phyloP scores from a whole-genome alignment of 2,888 invertebrate species.

The Drosophila nigricruria region DNA sequence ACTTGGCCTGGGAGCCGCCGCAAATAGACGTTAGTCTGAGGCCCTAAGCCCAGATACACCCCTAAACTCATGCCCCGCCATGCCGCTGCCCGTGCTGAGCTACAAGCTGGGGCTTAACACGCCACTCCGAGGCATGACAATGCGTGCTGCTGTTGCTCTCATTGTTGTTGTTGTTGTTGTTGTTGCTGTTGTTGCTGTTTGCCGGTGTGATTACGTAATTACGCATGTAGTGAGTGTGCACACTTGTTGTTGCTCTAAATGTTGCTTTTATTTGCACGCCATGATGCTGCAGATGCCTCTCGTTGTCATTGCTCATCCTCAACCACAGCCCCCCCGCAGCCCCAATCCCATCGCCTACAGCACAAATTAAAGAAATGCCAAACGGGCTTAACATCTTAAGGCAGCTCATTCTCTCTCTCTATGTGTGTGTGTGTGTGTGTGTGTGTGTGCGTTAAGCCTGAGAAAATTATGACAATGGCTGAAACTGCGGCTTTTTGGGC shows the following conservation, averaged over 20 bases:
- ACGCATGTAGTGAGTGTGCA: slow-evolving; percentile 47
- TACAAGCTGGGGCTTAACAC: slow-evolving; percentile 46
- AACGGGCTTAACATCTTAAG: slow-evolving; percentile 75
- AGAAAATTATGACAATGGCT: slow-evolving; percentile 52
- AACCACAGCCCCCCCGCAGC: background rate
- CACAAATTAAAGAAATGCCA: slow-evolving; percentile 77
- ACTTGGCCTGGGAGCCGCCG: slow-evolving; percentile 25
- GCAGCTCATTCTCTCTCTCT: slow-evolving; percentile 50
- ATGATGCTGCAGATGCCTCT: slow-evolving; percentile 53
- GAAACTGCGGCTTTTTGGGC: slow-evolving; percentile 41
- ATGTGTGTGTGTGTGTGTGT: background rate
- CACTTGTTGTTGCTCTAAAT: slow-evolving; percentile 51
- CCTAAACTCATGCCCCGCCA: background rate
- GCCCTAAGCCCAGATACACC: slow-evolving; percentile 3
- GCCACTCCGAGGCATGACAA: slow-evolving; percentile 46
- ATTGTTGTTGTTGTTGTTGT: slow-evolving; percentile 12
- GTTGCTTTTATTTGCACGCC: slow-evolving; percentile 75
- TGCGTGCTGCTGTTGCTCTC: slow-evolving; percentile 15
- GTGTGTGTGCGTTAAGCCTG: slow-evolving; percentile 40
- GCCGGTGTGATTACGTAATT: slow-evolving; percentile 58
- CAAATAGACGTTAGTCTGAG: slow-evolving; percentile 14
- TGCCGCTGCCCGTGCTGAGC: slow-evolving; percentile 16
- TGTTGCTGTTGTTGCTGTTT: slow-evolving; percentile 24
- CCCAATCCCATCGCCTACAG: slow-evolving; percentile 1
- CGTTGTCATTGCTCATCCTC: slow-evolving; percentile 13